Base-by-base conservation (phyloP, 2,797 vertebrate genomes). In the Melanotaenia pygmaea region DNA sequence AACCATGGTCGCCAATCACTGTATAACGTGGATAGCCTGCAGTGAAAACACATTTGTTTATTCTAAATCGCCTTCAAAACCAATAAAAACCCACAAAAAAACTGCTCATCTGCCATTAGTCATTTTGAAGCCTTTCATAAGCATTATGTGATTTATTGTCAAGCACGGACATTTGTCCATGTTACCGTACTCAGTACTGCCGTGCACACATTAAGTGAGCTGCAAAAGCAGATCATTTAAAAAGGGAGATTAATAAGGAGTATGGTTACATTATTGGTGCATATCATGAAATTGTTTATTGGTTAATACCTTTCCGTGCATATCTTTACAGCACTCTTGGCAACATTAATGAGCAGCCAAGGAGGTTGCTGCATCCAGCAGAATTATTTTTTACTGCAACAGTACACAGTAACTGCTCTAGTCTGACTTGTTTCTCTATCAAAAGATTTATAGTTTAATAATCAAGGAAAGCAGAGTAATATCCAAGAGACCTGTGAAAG, bases 11-110 rank as follows among this genome's bases (percentile, higher is more conserved):
- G 26, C 98, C 98, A 75, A 97, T 96, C 30, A 99, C 98, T 64
- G 98, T 94, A 81, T 99, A 99, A 62, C 97, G 97, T 0, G 98
- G 98, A 35, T 99, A 99, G 72, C 98, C 98, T 99, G 94, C n/a
- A 82, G 74, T 2, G 43, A 67, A 40, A 83, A 87, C 71, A 80
- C 43, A 80, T 72, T 79, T 38, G 68, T 63, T 80, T 59, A 18
- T 63, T 71, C 77, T 67, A 69, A 81, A 68, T 65, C 64, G 76
- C 66, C 24, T 28, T 74, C 32, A 67, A 74, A 79, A 45, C 66
- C 22, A 13, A 57, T 18, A 20, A 18, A 18, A 45, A 45, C 43
- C 16, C 43, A 45, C 43, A 45, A 45, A 45, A 45, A 18, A 43
- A 2, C 16, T 34, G n/a, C 50, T 59, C n/a, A 66, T 38, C 64